These are phyloP conservation scores for Iguana delicatissima DNA, from an alignment of 2,797 vertebrate genomes.

Conservation along the genomic window DNA sequence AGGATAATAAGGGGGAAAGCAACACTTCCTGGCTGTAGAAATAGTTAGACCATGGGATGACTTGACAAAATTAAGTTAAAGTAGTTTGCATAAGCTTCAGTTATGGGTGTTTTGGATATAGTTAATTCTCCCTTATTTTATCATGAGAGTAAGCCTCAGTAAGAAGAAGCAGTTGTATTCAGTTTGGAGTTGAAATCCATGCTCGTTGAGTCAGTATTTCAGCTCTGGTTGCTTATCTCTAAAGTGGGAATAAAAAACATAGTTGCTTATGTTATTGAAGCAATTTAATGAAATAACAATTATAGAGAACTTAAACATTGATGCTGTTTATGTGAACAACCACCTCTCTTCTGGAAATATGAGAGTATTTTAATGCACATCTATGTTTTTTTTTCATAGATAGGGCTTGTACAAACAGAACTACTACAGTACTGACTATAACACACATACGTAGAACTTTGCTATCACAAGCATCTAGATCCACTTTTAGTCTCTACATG, in stretches of 20 bases:
- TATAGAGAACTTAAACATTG: neutral
- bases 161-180: neutral
- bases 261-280: neutral
- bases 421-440: neutral
- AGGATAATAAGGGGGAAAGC: neutral
- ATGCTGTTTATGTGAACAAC: neutral
- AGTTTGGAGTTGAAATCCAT: constrained; percentile 4
- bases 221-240: neutral
- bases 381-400: neutral
- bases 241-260: neutral
- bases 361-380: neutral
- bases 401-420: neutral
- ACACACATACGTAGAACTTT: neutral
- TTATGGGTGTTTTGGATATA: neutral
- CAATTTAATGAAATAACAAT: neutral
- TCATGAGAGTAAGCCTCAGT: neutral
- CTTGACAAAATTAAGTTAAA: neutral
- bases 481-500: neutral
- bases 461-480: neutral
- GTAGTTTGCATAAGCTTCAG: neutral
- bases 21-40: neutral
- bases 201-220: neutral
- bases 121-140: neutral
- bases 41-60: neutral
- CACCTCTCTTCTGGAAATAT: neutral